Conservation (phyloP, 2,113 vertebrate genomes). For the Lampris megalopsis region DNA sequence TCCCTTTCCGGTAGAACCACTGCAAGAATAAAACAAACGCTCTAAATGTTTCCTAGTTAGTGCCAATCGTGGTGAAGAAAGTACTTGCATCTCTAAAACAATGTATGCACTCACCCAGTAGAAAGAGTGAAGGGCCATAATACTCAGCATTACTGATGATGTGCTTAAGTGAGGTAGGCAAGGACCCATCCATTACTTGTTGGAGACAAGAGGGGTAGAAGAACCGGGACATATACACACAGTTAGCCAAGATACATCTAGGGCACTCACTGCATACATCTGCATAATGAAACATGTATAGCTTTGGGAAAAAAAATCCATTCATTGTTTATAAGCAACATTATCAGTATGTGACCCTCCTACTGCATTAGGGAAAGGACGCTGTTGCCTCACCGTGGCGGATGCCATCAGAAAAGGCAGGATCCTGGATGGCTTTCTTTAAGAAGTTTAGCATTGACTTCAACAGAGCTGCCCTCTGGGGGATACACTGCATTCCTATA, state of each 20-base stretch:
- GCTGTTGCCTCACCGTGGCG: slow-evolving; percentile 86
- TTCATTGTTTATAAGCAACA: neutral
- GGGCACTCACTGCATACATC: neutral
- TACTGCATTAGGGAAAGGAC: neutral
- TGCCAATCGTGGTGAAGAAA: neutral
- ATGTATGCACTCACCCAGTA: slow-evolving; percentile 85
- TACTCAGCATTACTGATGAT: slow-evolving; percentile 98
- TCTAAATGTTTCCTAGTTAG: neutral
- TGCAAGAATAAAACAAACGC: neutral
- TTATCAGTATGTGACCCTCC: neutral
- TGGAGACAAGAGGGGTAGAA: slow-evolving; percentile 10
- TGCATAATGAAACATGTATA: slow-evolving; percentile 1
- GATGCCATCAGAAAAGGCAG: slow-evolving; percentile 96
- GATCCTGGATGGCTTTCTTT: slow-evolving; percentile 97
- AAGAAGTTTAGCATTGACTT: slow-evolving; percentile 98
- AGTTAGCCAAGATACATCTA: slow-evolving; percentile 7
- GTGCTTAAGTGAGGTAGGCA: slow-evolving; percentile 97
- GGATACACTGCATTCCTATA: slow-evolving; percentile 95
- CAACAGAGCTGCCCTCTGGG: slow-evolving; percentile 93
- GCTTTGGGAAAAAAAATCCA: neutral
- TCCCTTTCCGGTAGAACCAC: neutral
- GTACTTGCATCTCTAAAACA: neutral
- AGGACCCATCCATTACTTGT: slow-evolving; percentile 96
- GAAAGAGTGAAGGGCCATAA: slow-evolving; percentile 94
- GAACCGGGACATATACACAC: neutral